Conservation (phyloP, 2,113 vertebrate genomes). For the Cathartes aura region DNA sequence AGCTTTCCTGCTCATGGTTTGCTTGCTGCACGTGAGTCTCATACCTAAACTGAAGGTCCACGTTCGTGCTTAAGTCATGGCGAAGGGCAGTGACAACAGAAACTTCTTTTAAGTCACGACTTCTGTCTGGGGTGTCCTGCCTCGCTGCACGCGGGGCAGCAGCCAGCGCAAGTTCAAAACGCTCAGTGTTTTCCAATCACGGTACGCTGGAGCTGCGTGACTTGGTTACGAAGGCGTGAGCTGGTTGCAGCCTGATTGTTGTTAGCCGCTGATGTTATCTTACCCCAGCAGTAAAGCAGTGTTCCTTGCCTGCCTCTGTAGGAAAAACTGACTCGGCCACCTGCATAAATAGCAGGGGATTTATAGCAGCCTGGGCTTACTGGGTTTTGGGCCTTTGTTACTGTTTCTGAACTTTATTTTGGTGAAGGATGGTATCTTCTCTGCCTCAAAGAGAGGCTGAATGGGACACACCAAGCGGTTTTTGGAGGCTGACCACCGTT, state of each 20-base stretch:
- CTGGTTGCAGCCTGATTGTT: neutral
- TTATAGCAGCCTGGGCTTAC: neutral
- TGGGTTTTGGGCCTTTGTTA: fast-evolving
- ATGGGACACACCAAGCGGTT: neutral
- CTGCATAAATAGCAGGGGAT: neutral
- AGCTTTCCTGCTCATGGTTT: neutral
- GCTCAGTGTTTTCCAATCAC: fast-evolving
- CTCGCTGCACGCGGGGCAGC: neutral
- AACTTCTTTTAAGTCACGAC: neutral
- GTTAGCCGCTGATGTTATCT: neutral
- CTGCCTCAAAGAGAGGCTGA: neutral
- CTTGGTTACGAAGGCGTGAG: neutral
- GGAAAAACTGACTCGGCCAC: neutral
- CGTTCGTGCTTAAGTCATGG: fast-evolving
- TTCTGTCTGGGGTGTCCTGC: neutral
- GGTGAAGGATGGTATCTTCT: neutral
- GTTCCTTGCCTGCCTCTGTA: neutral
- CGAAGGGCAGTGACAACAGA: neutral
- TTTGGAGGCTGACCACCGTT: neutral
- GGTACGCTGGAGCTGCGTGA: neutral
- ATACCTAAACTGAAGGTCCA: neutral
- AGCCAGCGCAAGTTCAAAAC: neutral
- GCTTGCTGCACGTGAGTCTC: neutral
- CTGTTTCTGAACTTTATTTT: neutral
- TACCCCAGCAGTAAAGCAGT: fast-evolving